phyloP scores from a whole-genome alignment of 1,140 invertebrate species.

The Drosophila sproati region DNA sequence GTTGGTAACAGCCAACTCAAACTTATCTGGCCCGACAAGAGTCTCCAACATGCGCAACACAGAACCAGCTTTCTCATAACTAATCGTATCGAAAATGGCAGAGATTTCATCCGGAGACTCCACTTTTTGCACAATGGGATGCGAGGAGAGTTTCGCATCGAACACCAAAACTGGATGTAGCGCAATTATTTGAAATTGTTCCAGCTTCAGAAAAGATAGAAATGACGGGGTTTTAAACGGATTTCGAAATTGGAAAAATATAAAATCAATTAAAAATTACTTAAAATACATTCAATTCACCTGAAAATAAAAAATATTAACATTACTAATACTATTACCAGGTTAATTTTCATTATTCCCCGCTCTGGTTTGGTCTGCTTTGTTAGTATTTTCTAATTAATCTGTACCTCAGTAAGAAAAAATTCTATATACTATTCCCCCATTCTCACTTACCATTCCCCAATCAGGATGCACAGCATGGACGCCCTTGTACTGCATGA shows the following conservation, averaged over 20 bases:
- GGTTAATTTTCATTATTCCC: too few species aligned
- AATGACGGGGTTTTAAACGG: too few species aligned
- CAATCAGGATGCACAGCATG: conserved; percentile 91
- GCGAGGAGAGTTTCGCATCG: conserved; percentile 93
- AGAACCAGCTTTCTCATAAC: conserved; percentile 96
- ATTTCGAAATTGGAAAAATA: too few species aligned
- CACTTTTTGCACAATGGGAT: conserved; percentile 94
- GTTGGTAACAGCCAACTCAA: conserved; percentile 89
- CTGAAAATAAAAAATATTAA: too few species aligned
- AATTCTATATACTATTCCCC: conserved; percentile 30
- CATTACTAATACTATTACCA: too few species aligned
- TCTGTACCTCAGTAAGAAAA: too few species aligned
- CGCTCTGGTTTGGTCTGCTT: too few species aligned
- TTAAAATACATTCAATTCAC: too few species aligned
- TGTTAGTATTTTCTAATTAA: too few species aligned
- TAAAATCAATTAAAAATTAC: too few species aligned
- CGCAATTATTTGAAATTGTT: conserved; percentile 90
- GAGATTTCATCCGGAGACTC: conserved; percentile 94
- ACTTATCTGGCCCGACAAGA: conserved; percentile 91
- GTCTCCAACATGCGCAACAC: conserved; percentile 95
- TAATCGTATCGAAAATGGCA: conserved; percentile 96
- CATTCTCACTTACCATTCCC: conserved; percentile 89
- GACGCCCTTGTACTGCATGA: conserved; percentile 93
- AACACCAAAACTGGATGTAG: conserved; percentile 90
- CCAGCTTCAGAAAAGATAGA: conserved; percentile 59